These are phyloP conservation scores for Adelosebastes latens DNA, from an alignment of 2,797 vertebrate genomes.

Conservation along the genomic window DNA sequence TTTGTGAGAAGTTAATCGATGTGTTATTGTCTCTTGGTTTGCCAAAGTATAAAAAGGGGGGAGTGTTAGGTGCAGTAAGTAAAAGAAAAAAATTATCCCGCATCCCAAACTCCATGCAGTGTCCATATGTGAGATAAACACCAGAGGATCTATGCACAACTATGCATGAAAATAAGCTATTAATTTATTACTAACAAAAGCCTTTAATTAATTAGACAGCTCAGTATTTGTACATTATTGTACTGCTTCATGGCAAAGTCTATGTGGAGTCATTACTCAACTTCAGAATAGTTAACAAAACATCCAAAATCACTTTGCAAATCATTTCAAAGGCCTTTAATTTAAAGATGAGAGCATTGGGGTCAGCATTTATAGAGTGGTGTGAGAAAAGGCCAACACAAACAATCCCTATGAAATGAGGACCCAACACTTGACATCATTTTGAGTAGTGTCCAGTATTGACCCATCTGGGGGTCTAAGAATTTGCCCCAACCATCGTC, in stretches of 20 bases:
- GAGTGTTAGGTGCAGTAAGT: constrained; percentile 8
- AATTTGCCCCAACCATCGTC: background rate
- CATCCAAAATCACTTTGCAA: background rate
- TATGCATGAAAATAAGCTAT: background rate
- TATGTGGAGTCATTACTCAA: background rate
- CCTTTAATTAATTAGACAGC: background rate
- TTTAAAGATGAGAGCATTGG: background rate
- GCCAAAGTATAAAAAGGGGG: background rate
- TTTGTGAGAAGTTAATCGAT: constrained; percentile 27
- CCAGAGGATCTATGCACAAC: background rate
- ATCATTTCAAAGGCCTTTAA: background rate
- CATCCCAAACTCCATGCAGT: constrained; percentile 65
- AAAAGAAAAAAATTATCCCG: background rate
- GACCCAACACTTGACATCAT: background rate
- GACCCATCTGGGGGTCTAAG: background rate
- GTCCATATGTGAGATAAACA: constrained; percentile 30
- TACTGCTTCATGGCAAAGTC: background rate
- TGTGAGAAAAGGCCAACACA: background rate
- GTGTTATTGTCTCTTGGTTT: constrained; percentile 2
- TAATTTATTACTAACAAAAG: background rate
- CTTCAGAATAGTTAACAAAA: background rate
- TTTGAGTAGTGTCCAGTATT: background rate
- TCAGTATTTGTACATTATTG: background rate
- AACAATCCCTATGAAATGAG: background rate
- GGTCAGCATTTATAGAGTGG: background rate